A percentile compares a stretch with the other conserved stretches of the same genome.
Evolutionary conservation across 2,888 invertebrate species (phyloP).

Genomic region (Nebria brevicollis): DNA sequence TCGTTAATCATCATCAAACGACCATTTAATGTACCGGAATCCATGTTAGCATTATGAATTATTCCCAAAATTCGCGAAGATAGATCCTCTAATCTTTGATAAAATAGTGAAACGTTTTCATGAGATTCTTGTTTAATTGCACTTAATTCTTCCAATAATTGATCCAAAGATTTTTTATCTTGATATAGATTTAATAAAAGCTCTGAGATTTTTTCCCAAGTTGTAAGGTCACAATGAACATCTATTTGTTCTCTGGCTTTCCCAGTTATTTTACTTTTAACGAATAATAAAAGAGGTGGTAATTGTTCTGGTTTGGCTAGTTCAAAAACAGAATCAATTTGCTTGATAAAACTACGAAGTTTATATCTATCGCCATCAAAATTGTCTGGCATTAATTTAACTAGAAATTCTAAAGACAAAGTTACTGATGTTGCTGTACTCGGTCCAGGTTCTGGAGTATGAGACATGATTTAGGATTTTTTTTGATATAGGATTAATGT

Average conservation of each 20-base stretch:
- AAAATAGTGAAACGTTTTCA: conserved; percentile 47
- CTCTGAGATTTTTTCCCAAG: conserved; percentile 45
- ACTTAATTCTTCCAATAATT: conserved; percentile 45
- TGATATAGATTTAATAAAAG: conserved; percentile 46
- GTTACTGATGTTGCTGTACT: no score
- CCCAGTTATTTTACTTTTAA: conserved; percentile 47
- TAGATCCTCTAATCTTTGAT: conserved; percentile 47
- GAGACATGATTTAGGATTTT: no score
- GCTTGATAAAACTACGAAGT: conserved; percentile 48
- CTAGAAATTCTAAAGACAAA: conserved; percentile 20
- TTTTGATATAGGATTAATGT: no score
- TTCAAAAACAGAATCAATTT: conserved; percentile 46
- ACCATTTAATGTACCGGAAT: conserved; percentile 33
- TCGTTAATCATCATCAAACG: conserved; percentile 44
- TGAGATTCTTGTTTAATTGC: conserved; percentile 38
- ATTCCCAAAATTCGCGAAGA: conserved; percentile 32
- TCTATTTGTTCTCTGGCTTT: conserved; percentile 47
- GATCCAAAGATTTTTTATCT: conserved; percentile 47
- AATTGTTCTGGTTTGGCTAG: conserved; percentile 23
- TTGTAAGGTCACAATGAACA: conserved; percentile 43
- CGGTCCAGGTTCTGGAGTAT: no score
- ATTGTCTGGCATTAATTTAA: conserved; percentile 39
- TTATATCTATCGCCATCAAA: conserved; percentile 40
- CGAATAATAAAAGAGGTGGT: conserved; percentile 26
- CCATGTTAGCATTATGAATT: conserved; percentile 27